These are phyloP conservation scores for Sussaba pulchella DNA, from an alignment of 2,888 invertebrate genomes.

Conservation along the genomic window DNA sequence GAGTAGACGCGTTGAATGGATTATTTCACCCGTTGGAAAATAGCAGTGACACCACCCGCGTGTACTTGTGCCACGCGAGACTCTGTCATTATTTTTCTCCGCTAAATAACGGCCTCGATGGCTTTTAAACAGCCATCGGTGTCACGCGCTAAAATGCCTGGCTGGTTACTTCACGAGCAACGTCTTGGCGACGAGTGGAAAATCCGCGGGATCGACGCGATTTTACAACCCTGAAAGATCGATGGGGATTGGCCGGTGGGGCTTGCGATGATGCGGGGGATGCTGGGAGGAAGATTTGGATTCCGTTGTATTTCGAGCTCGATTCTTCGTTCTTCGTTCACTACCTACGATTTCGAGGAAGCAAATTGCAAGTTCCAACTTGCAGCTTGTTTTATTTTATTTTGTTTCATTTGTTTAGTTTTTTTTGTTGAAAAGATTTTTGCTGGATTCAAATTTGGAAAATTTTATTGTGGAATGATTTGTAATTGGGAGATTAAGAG, in stretches of 20 bases:
- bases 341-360: no score
- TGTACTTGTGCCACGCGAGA: constrained; percentile 14
- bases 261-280: no score
- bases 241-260: no score
- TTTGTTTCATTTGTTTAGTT: no score
- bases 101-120: neutral
- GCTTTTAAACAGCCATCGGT: constrained; percentile 25
- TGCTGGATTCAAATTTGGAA: no score
- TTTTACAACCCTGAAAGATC: constrained; percentile 1
- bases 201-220: constrained; percentile 2
- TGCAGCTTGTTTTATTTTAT: no score
- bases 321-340: no score
- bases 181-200: neutral
- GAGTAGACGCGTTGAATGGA: constrained; percentile 55
- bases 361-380: no score
- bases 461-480: neutral
- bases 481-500: neutral
- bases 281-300: no score
- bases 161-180: constrained; percentile 47
- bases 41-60: constrained; percentile 68
- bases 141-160: constrained; percentile 52
- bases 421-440: no score
- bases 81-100: constrained; percentile 61
- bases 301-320: no score
- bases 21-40: constrained; percentile 60